A percentile compares a stretch with the other conserved stretches of the same genome.
Evolutionary conservation across 2,113 vertebrate species (phyloP).

Genomic region (Isichthys henryi): DNA sequence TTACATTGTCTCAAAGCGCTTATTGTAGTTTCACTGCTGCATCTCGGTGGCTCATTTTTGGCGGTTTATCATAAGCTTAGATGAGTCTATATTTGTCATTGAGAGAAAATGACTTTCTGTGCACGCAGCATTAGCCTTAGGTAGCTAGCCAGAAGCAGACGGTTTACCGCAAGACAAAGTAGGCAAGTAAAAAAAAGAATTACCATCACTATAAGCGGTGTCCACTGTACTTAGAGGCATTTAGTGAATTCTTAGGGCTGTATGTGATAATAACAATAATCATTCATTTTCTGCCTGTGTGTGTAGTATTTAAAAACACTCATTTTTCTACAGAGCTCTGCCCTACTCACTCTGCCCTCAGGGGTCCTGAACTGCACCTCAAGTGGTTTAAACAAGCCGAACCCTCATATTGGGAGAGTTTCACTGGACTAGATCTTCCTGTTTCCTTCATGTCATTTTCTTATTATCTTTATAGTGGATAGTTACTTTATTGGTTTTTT

Average conservation of each 20-base stretch:
- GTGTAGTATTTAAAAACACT: neutral
- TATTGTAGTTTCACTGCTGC: no score
- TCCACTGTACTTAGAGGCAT: neutral
- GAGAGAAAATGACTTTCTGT: no score
- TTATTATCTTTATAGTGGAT: neutral
- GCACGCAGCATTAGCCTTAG: no score
- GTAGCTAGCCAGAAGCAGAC: no score
- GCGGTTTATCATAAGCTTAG: no score
- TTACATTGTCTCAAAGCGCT: no score
- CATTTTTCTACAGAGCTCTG: neutral
- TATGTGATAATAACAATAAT: neutral
- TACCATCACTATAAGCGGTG: no score
- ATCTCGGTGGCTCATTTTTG: no score
- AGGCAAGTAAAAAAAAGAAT: no score
- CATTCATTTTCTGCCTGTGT: neutral
- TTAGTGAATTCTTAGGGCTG: neutral
- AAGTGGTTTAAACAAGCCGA: neutral
- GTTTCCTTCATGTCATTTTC: neutral
- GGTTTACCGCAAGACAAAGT: no score
- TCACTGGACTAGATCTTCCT: neutral
- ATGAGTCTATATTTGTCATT: no score
- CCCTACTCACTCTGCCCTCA: slow-evolving; percentile 30
- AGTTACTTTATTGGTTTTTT: neutral
- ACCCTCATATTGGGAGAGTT: neutral
- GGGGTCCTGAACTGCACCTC: neutral